These are phyloP conservation scores for Linnaemya vulpina DNA, from an alignment of 2,888 invertebrate genomes.

Conservation along the genomic window DNA sequence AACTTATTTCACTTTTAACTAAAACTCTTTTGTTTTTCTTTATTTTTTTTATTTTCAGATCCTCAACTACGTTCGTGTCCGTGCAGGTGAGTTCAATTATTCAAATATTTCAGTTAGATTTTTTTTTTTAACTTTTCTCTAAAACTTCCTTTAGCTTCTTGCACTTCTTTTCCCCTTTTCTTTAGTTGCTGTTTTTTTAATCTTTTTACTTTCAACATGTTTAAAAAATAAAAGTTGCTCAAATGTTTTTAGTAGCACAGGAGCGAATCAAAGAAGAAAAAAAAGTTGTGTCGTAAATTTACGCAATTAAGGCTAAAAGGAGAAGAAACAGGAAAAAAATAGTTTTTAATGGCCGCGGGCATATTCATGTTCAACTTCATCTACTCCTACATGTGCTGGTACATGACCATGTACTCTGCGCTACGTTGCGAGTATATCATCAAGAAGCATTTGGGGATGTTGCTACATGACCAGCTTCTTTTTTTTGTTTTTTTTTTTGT, in stretches of 20 bases:
- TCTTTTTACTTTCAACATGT: slow-evolving; percentile 37
- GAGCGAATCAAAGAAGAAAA: slow-evolving; percentile 1
- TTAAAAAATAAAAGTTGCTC: slow-evolving; percentile 56
- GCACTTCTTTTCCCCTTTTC: background rate
- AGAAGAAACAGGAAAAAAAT: slow-evolving; percentile 54
- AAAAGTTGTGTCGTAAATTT: slow-evolving; percentile 71
- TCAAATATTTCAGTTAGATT: slow-evolving; percentile 56
- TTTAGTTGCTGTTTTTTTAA: slow-evolving; percentile 4
- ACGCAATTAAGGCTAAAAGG: slow-evolving; percentile 69
- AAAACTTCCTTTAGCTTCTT: slow-evolving; percentile 40
- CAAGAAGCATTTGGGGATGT: slow-evolving; percentile 50
- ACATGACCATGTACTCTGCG: slow-evolving; percentile 33
- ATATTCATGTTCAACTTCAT: slow-evolving; percentile 56
- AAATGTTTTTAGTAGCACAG: slow-evolving; percentile 44
- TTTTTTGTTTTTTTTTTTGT: slow-evolving; percentile 15
- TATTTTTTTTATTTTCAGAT: slow-evolving; percentile 21
- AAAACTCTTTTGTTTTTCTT: slow-evolving; percentile 10
- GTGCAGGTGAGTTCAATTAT: slow-evolving; percentile 68
- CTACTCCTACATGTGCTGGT: slow-evolving; percentile 29
- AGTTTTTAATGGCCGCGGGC: slow-evolving; percentile 71
- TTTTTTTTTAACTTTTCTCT: slow-evolving; percentile 32
- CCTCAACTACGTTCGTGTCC: slow-evolving; percentile 51
- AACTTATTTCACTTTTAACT: slow-evolving; percentile 38
- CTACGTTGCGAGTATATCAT: slow-evolving; percentile 56
- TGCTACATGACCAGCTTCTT: slow-evolving; percentile 60